Evolutionary conservation across 2,888 invertebrate species (phyloP).

Genomic region (Neoitamus cyanurus): DNA sequence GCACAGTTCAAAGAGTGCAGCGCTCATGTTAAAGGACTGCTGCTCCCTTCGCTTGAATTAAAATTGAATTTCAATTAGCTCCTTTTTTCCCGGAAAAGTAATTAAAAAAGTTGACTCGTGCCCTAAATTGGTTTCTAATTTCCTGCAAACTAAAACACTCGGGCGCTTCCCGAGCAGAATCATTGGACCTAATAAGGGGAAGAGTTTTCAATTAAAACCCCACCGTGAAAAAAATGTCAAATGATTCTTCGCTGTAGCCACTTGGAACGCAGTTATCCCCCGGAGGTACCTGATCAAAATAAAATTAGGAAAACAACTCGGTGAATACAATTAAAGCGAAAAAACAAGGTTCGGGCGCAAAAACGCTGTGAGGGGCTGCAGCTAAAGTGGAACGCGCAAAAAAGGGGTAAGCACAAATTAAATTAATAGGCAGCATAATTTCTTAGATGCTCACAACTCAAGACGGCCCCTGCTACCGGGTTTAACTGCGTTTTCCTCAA

Average conservation of each 20-base stretch:
- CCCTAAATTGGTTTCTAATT: conserved; percentile 32
- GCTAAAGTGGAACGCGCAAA: neutral
- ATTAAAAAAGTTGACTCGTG: conserved; percentile 18
- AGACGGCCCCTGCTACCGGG: neutral
- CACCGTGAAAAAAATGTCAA: neutral
- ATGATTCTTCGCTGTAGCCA: neutral
- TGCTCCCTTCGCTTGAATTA: neutral
- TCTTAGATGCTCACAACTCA: neutral
- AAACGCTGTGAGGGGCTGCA: neutral
- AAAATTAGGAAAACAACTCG: neutral
- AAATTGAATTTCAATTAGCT: neutral
- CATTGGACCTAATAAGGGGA: conserved; percentile 5
- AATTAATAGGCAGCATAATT: neutral
- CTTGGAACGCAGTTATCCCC: neutral
- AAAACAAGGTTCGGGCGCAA: neutral
- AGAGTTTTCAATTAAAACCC: conserved; percentile 5
- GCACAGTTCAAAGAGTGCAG: neutral
- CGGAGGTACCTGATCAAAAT: conserved; percentile 20
- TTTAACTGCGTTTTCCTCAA: neutral
- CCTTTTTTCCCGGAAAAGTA: neutral
- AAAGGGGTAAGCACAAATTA: neutral
- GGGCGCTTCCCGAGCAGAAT: neutral
- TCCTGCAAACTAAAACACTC: conserved; percentile 1
- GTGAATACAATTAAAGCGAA: neutral
- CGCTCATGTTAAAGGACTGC: neutral